Base-by-base conservation (phyloP, 2,888 invertebrate genomes). In the Onchidella celtica region DNA sequence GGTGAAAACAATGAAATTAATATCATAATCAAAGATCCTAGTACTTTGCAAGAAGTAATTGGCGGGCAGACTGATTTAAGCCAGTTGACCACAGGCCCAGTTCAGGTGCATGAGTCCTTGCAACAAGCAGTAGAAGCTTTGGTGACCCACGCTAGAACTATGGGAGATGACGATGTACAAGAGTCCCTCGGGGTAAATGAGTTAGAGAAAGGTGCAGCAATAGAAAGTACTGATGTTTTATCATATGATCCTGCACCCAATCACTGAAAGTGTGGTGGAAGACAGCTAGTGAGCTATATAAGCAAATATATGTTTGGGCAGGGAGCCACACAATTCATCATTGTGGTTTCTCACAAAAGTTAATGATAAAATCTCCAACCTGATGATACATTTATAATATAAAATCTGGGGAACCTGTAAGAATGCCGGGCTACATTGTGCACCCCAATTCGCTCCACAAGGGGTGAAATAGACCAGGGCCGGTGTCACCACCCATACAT, bases 1-100 rank as follows among this genome's bases (percentile, higher is more conserved):
- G 81, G 76, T 27, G 81, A 81, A 34, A 81, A 81, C 40, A 81
- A 81, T 69, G 81, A 81, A 29, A 81, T 81, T 6, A 81, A 70
- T 72, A 81, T 81, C 57, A 81, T 81, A 55, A 81, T 81, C 61
- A 81, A 76, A 34, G 69, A 81, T 36, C 61, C 76, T n/a, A 65
- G 73, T 29, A 57, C 65, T 17, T 57, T 79, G 36, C 79, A 79
- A 1, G 73, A 73, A 21, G 63, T 70, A n/a, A 21, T 79, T 1
- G 73, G 73, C 40, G 78, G 29, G 3, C 69, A 78, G 24, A 36
- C 29, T 4, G 36, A 40, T 14, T 38, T 78, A 3, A 68, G 11
- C n/a, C 47, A 57, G 11, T 38, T 77, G 36, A 17, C 63, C 29
- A 27, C 34, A 24, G 57, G 36, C 2, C 32, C 21, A 9, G 40